Base-by-base conservation (phyloP, 2,888 invertebrate genomes). In the Cephus nigrinus region DNA sequence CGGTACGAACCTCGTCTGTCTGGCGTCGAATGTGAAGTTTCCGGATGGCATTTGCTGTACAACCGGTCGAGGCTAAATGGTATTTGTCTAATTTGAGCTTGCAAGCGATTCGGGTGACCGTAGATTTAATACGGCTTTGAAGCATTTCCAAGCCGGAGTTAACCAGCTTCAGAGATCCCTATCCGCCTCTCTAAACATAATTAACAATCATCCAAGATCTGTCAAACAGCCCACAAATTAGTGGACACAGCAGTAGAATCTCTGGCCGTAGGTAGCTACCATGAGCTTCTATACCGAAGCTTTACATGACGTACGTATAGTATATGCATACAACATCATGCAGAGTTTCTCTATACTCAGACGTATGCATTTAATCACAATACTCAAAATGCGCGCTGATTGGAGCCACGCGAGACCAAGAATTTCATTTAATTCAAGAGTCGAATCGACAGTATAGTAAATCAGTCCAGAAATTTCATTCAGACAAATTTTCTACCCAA, bases 181-280 rank as follows among this genome's bases (percentile, higher is more conserved):
- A 68, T 68, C 81, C 82, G 80, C 81, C 84, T 89, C 85, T 84
- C 84, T 86, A 88, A 90, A 89, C 89, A 87, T 89, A 88, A 90
- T 90, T 90, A 90, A 90, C 90, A 90, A 90, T 90, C 88, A 88
- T 85, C 87, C 87, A 88, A 88, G 88, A 90, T 88, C 88, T 85
- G 88, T 88, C 90, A 90, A 90, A 90, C 88, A 87, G 85, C 79
- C 88, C 86, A 83, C 89, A 90, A 90, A 90, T 90, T 88, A 89
- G 88, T 89, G 87, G 87, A 88, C 88, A 86, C 83, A 86, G 82
- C 78, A 78, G 75, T 75, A 82, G 78, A 80, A 81, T 81, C 80
- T 76, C 75, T 32, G 69, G 79, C 0, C 69, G 12, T 71, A 23
- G 1, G 9, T 55, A 15, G 23, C 9, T 23, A 55, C 55, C 23